Conservation (phyloP, 2,797 vertebrate species). For the Sebastes kiyomatsui region DNA sequence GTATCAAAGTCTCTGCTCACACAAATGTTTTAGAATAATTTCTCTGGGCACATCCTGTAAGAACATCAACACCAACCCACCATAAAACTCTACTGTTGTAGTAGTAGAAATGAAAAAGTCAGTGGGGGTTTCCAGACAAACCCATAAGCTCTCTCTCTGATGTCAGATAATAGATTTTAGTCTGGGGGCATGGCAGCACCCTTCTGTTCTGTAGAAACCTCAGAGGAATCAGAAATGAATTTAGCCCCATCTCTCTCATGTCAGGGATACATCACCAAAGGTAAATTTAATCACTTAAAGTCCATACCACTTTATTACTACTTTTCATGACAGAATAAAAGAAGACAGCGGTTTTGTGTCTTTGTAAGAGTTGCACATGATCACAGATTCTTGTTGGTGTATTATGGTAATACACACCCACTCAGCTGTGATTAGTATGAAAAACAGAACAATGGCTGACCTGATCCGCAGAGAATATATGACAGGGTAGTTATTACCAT, state of each 20-base stretch:
- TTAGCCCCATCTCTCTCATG: background rate
- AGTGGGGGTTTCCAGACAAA: background rate
- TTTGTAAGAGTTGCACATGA: background rate
- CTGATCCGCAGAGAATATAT: background rate
- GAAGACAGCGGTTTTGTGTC: background rate
- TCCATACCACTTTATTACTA: background rate
- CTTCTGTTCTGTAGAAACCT: background rate
- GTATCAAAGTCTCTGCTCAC: background rate
- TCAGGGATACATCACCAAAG: background rate
- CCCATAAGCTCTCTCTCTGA: background rate
- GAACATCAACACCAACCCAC: background rate
- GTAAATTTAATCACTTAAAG: background rate
- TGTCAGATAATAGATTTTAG: conserved; percentile 10
- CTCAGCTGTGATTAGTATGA: background rate
- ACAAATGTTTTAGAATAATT: background rate
- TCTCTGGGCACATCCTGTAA: background rate
- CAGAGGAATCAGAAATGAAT: background rate
- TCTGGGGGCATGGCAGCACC: background rate
- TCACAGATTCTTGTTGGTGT: background rate
- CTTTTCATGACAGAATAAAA: background rate
- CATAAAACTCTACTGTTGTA: background rate
- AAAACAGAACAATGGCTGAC: background rate
- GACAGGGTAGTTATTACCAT: background rate
- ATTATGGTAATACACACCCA: background rate
- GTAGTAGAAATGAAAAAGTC: background rate